A percentile compares a stretch with the other conserved stretches of the same genome.
These are phyloP conservation scores for Drosophila limbata DNA, from an alignment of 2,888 invertebrate genomes.

Conservation along the genomic window DNA sequence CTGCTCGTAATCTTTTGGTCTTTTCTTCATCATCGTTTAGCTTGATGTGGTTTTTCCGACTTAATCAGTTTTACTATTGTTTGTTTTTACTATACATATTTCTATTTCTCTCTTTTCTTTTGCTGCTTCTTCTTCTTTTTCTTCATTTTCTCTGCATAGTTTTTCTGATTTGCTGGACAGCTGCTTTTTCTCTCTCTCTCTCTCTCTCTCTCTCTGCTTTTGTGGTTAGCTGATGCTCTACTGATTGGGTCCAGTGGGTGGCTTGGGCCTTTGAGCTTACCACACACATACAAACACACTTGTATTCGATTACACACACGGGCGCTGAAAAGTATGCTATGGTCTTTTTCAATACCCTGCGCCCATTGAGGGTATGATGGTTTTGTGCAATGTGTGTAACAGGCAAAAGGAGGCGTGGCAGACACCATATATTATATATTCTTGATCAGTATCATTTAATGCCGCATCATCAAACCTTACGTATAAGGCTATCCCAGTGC, in stretches of 20 bases:
- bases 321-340: conserved; percentile 52
- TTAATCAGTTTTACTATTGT: conserved; percentile 82
- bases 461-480: too few species aligned
- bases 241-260: conserved; percentile 50
- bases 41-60: conserved; percentile 80
- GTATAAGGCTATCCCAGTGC: too few species aligned
- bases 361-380: too few species aligned
- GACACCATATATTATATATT: too few species aligned
- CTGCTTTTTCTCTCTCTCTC: conserved; percentile 1
- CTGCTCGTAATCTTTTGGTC: conserved; percentile 78
- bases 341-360: background rate
- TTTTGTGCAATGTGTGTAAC: too few species aligned
- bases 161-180: conserved; percentile 42
- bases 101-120: conserved; percentile 10
- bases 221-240: conserved; percentile 41
- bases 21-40: conserved; percentile 78
- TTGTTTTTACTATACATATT: conserved; percentile 71
- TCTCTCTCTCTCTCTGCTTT: conserved; percentile 5
- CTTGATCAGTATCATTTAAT: too few species aligned
- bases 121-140: background rate
- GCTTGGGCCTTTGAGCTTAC: conserved; percentile 14
- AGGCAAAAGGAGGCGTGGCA: too few species aligned
- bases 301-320: background rate
- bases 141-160: conserved; percentile 1
- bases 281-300: conserved; percentile 13